These are phyloP conservation scores for Hyperoplus lanceolatus DNA, from an alignment of 2,797 vertebrate species.

Conservation along the genomic window DNA sequence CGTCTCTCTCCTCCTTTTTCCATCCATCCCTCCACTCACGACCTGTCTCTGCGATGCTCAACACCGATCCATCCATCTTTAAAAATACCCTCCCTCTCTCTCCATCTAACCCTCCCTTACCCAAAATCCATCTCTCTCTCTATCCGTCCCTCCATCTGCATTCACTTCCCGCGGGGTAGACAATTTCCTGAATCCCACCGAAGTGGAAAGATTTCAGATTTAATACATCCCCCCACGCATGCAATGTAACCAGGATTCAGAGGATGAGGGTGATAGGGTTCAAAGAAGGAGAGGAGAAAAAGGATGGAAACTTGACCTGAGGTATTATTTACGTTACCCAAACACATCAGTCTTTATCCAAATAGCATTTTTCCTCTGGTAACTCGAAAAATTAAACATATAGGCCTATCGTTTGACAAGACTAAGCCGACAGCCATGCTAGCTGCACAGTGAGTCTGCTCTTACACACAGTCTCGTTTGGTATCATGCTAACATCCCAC, in stretches of 20 bases:
- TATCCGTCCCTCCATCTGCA: constrained; percentile 69
- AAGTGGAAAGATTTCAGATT: constrained; percentile 84
- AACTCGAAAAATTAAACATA: background rate
- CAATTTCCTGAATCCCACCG: constrained; percentile 80
- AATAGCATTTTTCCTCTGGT: background rate
- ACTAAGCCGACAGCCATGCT: background rate
- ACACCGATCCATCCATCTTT: constrained; percentile 70
- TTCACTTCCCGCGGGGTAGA: constrained; percentile 69
- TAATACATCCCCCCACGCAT: constrained; percentile 71
- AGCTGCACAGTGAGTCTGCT: background rate
- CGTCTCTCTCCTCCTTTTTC: constrained; percentile 36
- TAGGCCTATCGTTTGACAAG: background rate
- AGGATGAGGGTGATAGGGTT: constrained; percentile 39
- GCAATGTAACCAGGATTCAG: constrained; percentile 71
- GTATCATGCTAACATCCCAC: too few species aligned
- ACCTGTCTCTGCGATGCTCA: constrained; percentile 51
- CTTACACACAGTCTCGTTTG: background rate
- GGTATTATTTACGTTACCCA: constrained; percentile 4
- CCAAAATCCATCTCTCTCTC: constrained; percentile 47
- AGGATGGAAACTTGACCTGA: constrained; percentile 23
- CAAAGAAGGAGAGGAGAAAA: constrained; percentile 19
- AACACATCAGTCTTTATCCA: constrained; percentile 1
- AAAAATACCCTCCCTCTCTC: constrained; percentile 51
- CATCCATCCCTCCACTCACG: constrained; percentile 42
- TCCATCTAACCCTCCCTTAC: constrained; percentile 35